Base-by-base conservation (phyloP, 2,888 invertebrate genomes). In the Chrysolina oricalcia region DNA sequence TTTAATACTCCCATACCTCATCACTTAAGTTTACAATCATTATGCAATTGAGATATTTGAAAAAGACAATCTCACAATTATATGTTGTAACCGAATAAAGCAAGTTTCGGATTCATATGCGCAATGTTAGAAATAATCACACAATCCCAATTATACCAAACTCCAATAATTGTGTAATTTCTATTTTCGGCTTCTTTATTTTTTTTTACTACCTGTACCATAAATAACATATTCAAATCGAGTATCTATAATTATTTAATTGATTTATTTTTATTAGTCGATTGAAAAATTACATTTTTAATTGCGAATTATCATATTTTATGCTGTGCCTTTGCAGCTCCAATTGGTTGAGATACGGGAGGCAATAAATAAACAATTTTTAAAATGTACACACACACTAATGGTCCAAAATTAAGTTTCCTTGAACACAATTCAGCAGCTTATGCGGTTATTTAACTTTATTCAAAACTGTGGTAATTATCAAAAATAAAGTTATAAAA, bases 231-330 rank as follows among this genome's bases (percentile, higher is more conserved):
- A 68, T 53, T 68, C 68, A 56, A 68, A 15, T 2, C 0, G 23
- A 15, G 13, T 67, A 35, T 27, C 8, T 50, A 0, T 27, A 67
- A 43, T n/a, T 23, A 68, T 68, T 53, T 40, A 21, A 65, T 65
- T 65, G 27, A 66, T 27, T 66, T 66, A 68, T 53, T 53, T 53
- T 50, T 17, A 68, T 68, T 41, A 9, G 50, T 67, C n/a, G 2
- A 68, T 68, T 19, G 48, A n/a, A 48, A 66, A 27, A 23, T 23
- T 27, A n/a, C 66, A 46, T 21, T 50, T 48, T 35, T 46, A 66
- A 66, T 66, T 48, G 15, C 23, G 9, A 66, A n/a, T 10, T 8
- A 17, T 17, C 19, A 48, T 50, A 48, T 67, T 67, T 35, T 19
- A 17, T n/a, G 5, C 9, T n/a, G 27, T 6, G 19, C 15, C 21